phyloP scores from a whole-genome alignment of 1,140 invertebrate genomes.

The Neuroterus valhalla region DNA sequence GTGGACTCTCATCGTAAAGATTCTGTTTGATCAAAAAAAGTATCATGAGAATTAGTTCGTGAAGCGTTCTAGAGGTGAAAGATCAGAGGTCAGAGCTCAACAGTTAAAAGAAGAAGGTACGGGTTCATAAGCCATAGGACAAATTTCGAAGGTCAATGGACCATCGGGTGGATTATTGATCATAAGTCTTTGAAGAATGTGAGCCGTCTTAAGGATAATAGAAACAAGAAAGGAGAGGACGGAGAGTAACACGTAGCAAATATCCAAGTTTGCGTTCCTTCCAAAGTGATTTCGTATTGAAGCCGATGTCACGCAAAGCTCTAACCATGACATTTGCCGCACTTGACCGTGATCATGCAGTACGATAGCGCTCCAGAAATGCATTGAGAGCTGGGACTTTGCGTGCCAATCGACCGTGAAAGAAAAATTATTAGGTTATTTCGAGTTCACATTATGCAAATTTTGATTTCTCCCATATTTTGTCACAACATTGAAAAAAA shows the following conservation, averaged over 20 bases:
- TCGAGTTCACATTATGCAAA: constrained; percentile 9
- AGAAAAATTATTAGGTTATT: constrained; percentile 12
- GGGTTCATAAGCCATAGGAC: too few relatives aligned
- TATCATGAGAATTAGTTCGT: too few relatives aligned
- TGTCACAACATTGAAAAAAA: neutral
- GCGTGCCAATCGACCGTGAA: constrained; percentile 24
- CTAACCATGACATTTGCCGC: constrained; percentile 23
- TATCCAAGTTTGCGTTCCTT: constrained; percentile 12
- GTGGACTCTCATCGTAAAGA: too few relatives aligned
- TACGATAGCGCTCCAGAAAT: constrained; percentile 7
- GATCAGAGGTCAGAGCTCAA: too few relatives aligned
- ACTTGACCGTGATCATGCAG: constrained; percentile 28
- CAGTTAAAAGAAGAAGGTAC: too few relatives aligned
- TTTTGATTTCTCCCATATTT: neutral
- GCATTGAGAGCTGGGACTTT: neutral
- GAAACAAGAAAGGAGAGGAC: neutral
- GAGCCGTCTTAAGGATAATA: constrained; percentile 9
- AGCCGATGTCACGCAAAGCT: constrained; percentile 26
- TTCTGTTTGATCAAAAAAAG: too few relatives aligned
- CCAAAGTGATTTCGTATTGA: neutral
- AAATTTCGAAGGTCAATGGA: too few relatives aligned
- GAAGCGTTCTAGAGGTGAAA: too few relatives aligned
- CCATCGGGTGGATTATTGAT: neutral
- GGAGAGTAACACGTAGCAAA: neutral
- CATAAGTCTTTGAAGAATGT: neutral